These are phyloP conservation scores for Acrocera orbiculus DNA, from an alignment of 2,888 invertebrate genomes.

Conservation along the genomic window DNA sequence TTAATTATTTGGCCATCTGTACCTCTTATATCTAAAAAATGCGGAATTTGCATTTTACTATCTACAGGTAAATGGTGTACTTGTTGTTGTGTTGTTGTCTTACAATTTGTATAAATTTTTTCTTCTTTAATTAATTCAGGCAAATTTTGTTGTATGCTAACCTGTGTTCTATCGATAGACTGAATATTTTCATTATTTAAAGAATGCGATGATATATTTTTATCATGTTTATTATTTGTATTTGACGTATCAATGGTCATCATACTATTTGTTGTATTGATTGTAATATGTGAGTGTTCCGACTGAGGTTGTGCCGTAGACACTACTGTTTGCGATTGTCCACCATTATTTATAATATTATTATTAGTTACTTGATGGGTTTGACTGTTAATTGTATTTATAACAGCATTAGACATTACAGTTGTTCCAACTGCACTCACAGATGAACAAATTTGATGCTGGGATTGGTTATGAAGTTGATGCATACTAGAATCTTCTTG, in stretches of 20 bases:
- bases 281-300: conserved; percentile 14
- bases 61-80: conserved; percentile 9
- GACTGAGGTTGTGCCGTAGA: no score
- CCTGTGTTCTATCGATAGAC: neutral
- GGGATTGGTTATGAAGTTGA: conserved; percentile 9
- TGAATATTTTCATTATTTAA: conserved; percentile 6
- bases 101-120: conserved; percentile 10
- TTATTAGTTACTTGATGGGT: conserved; percentile 19
- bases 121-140: conserved; percentile 10
- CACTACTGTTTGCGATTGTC: no score
- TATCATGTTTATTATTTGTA: conserved; percentile 2
- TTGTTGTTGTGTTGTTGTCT: conserved; percentile 8
- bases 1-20: conserved; percentile 57
- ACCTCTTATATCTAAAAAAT: conserved; percentile 42
- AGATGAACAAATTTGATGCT: conserved; percentile 8
- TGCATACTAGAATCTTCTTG: conserved; percentile 13
- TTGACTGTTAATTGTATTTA: conserved; percentile 16
- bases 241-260: conserved; percentile 11
- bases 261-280: conserved; percentile 9
- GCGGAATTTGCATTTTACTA: conserved; percentile 11
- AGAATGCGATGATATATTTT: conserved; percentile 14
- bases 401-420: conserved; percentile 18
- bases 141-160: no score
- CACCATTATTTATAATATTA: conserved; percentile 17
- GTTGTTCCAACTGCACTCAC: neutral